Conservation (phyloP, 2,797 vertebrate genomes). For the Lerista edwardsae region DNA sequence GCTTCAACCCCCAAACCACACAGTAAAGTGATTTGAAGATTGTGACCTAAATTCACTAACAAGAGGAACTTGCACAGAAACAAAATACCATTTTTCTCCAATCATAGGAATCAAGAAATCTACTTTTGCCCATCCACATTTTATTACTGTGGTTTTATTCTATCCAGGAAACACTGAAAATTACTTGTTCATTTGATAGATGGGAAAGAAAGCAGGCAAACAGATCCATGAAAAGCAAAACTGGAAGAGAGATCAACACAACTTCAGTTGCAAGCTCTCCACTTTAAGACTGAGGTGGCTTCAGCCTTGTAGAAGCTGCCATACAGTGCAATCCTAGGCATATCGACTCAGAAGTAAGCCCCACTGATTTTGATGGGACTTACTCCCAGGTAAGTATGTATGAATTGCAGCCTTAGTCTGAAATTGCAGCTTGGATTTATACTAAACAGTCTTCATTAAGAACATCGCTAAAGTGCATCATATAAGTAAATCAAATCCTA, state of each 20-base stretch:
- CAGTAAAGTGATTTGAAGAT: neutral
- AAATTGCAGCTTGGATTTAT: constrained; percentile 71
- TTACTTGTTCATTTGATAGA: constrained; percentile 38
- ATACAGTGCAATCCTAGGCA: constrained; percentile 3
- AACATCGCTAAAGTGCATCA: constrained; percentile 80
- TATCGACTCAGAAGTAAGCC: no score
- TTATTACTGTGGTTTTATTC: constrained; percentile 20
- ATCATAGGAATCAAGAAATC: constrained; percentile 50
- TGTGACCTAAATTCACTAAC: neutral
- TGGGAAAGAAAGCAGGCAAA: constrained; percentile 52
- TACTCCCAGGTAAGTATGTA: no score
- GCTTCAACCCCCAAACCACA: neutral
- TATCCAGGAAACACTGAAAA: constrained; percentile 45
- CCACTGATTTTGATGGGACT: no score
- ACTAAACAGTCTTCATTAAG: constrained; percentile 83
- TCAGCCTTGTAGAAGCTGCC: constrained; percentile 30
- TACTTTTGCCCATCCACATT: constrained; percentile 6
- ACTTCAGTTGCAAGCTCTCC: constrained; percentile 28
- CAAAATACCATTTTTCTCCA: neutral
- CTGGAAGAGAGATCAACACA: neutral
- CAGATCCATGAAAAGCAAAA: constrained; percentile 46
- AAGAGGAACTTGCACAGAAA: constrained; percentile 28
- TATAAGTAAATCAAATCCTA: constrained; percentile 84
- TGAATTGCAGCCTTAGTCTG: neutral
- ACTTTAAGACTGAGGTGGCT: constrained; percentile 34